Evolutionary conservation across 2,113 vertebrate species (phyloP).

Genomic region (Peromyscus polionotus): DNA sequence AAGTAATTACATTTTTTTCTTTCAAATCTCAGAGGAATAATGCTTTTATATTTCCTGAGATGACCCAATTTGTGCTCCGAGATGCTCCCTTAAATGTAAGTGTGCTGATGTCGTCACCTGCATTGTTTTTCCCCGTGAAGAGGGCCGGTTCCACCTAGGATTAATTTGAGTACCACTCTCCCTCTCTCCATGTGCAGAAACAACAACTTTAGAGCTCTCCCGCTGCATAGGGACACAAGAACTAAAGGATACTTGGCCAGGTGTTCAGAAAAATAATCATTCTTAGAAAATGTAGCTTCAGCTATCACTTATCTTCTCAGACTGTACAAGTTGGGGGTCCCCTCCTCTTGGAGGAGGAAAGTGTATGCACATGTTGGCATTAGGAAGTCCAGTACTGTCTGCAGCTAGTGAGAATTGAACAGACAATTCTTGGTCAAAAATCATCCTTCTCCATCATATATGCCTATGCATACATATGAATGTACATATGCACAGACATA

Average conservation of each 20-base stretch:
- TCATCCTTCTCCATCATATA: neutral
- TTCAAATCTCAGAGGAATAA: conserved; percentile 86
- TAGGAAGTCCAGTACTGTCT: neutral
- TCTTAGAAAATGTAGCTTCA: neutral
- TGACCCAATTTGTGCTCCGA: conserved; percentile 84
- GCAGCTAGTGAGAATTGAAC: neutral
- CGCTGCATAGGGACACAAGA: conserved; percentile 52
- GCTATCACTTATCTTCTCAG: neutral
- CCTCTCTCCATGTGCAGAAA: conserved; percentile 57
- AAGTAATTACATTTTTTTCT: conserved; percentile 89
- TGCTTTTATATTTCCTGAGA: conserved; percentile 86
- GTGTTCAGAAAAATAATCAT: neutral
- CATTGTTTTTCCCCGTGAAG: conserved; percentile 82
- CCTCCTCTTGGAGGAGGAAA: neutral
- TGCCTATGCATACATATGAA: neutral
- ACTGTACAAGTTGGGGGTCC: neutral
- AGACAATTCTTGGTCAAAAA: accelerated
- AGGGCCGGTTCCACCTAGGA: conserved; percentile 53
- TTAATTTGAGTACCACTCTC: conserved; percentile 64
- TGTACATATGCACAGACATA: neutral
- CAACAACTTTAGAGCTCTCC: neutral
- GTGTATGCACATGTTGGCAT: neutral
- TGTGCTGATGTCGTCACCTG: conserved; percentile 71
- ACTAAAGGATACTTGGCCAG: neutral
- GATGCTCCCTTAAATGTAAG: conserved; percentile 85